Evolutionary conservation across 2,797 vertebrate genomes (phyloP).

Genomic region (Ciconia nigra): DNA sequence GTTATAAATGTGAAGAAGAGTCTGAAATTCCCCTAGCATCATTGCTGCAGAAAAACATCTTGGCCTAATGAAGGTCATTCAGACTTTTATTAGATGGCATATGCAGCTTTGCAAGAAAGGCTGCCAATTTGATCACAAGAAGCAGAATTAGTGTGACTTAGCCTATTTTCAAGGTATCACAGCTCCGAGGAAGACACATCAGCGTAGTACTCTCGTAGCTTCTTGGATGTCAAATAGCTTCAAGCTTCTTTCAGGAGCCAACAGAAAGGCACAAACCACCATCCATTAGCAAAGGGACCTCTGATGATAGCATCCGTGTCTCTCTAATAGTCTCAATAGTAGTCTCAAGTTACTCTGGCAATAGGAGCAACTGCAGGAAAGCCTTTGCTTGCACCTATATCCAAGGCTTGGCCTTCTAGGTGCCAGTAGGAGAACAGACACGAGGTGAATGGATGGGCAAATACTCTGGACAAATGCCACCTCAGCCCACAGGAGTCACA

Average conservation of each 20-base stretch:
- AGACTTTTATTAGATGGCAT: neutral
- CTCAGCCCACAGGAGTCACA: neutral
- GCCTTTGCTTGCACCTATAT: accelerated
- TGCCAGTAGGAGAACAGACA: neutral
- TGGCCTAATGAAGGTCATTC: neutral
- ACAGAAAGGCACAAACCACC: neutral
- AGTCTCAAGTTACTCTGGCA: neutral
- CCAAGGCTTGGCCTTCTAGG: neutral
- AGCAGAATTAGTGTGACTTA: neutral
- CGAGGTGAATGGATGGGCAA: neutral
- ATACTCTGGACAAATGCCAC: neutral
- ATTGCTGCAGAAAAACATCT: neutral
- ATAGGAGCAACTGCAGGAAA: neutral
- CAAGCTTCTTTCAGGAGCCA: neutral
- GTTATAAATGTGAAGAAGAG: neutral
- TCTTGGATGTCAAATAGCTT: neutral
- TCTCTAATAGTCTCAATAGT: neutral
- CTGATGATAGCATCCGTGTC: neutral
- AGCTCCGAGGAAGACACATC: neutral
- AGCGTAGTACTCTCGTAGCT: accelerated
- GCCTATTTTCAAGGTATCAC: neutral
- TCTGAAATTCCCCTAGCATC: neutral
- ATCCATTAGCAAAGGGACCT: neutral
- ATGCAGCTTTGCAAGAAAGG: neutral
- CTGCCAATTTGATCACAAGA: neutral